Conservation (phyloP, 2,888 invertebrate genomes). For the Lepeophtheirus nordmannii region DNA sequence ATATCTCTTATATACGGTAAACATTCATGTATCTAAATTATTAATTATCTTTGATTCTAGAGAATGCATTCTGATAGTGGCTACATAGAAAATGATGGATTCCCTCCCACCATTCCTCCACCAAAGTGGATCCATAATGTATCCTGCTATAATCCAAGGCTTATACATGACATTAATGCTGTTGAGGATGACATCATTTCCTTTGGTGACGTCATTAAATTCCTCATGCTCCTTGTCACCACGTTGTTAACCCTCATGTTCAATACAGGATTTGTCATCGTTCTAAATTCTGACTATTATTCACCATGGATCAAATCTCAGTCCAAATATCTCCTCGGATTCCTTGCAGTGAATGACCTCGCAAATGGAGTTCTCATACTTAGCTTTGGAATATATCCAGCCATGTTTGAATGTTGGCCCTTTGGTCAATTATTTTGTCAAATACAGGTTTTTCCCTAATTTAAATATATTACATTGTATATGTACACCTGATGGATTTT, state of each 20-base stretch:
- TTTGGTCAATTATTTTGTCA: conserved; percentile 78
- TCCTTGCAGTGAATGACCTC: conserved; percentile 68
- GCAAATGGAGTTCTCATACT: conserved; percentile 72
- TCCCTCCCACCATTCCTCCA: conserved; percentile 15
- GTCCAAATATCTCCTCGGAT: conserved; percentile 72
- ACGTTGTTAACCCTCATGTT: neutral
- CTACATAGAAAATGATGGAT: neutral
- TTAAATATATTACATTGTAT: too few species aligned
- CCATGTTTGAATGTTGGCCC: conserved; percentile 73
- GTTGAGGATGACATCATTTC: neutral
- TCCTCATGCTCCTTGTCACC: conserved; percentile 5
- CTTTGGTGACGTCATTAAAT: neutral
- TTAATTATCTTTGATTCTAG: too few species aligned
- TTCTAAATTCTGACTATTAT: neutral
- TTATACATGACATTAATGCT: neutral
- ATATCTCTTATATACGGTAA: too few species aligned
- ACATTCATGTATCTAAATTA: too few species aligned
- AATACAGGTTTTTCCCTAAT: conserved; percentile 57
- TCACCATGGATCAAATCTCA: conserved; percentile 34
- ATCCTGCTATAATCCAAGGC: conserved; percentile 9
- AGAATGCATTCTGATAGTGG: too few species aligned
- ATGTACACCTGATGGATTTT: too few species aligned
- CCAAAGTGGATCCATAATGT: conserved; percentile 16
- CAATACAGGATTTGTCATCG: conserved; percentile 4
- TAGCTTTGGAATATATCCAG: conserved; percentile 66